phyloP scores from a whole-genome alignment of 2,113 vertebrate genomes.

The Bungarus multicinctus region DNA sequence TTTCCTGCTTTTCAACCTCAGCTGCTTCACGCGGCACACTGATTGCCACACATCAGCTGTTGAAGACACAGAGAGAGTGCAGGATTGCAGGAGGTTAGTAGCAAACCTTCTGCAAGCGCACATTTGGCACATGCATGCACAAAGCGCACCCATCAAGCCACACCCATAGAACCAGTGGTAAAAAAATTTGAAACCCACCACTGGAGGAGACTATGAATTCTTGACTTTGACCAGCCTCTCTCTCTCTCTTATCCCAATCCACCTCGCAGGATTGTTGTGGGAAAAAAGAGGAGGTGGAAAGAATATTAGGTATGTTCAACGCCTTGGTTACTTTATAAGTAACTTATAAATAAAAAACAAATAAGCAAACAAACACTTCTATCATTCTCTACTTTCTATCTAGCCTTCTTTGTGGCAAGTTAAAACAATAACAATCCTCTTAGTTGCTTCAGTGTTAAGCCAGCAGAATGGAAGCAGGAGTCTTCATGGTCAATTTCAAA shows the following conservation, averaged over 20 bases:
- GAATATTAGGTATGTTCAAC: not conserved
- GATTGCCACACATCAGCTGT: no score
- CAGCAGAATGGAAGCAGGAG: not conserved
- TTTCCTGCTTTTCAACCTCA: no score
- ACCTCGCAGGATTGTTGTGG: not conserved
- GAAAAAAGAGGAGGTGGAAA: accelerated
- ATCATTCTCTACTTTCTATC: not conserved
- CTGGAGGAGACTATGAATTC: not conserved
- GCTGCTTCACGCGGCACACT: no score
- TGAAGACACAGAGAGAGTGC: no score
- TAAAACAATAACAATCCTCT: not conserved
- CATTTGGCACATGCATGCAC: no score
- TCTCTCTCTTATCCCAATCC: not conserved
- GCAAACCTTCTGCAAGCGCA: no score
- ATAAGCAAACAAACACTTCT: not conserved
- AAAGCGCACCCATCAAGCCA: no score
- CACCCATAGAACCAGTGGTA: no score
- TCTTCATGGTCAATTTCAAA: not conserved
- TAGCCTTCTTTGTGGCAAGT: not conserved
- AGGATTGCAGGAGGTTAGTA: no score
- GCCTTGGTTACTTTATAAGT: not conserved
- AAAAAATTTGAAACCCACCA: no score
- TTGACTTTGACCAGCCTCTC: not conserved
- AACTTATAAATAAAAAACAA: not conserved
- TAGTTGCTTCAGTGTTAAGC: slow-evolving; percentile 12